A percentile compares a stretch with the other conserved stretches of the same genome.
phyloP scores from a whole-genome alignment of 1,140 invertebrate species.

The Diorhabda elongata region DNA sequence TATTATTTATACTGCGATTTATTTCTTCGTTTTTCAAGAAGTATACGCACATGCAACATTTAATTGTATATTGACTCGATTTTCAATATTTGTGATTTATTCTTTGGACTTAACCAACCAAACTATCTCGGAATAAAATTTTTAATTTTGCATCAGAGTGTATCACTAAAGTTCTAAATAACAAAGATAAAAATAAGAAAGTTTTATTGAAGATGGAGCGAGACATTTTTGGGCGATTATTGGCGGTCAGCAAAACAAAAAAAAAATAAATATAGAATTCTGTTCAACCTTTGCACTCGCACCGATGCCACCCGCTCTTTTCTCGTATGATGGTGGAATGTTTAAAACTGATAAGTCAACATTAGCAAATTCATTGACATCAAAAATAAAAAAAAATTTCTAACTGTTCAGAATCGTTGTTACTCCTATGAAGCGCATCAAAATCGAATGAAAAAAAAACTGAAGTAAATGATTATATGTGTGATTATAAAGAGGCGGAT shows the following conservation, averaged over 20 bases:
- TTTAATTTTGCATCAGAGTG: conserved; percentile 27
- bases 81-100: conserved; percentile 32
- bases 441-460: neutral
- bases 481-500: conserved; percentile 9
- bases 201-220: conserved; percentile 34
- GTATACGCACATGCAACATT: conserved; percentile 44
- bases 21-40: conserved; percentile 20
- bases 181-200: conserved; percentile 34
- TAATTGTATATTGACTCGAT: conserved; percentile 36
- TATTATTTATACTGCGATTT: conserved; percentile 27
- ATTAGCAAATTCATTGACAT: conserved; percentile 12
- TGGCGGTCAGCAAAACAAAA: conserved; percentile 36
- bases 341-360: conserved; percentile 20
- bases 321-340: conserved; percentile 21
- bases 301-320: conserved; percentile 38
- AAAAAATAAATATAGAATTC: conserved; percentile 35
- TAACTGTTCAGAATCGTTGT: conserved; percentile 5
- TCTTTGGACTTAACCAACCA: conserved; percentile 38
- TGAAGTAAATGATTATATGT: conserved; percentile 7
- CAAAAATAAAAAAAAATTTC: conserved; percentile 8
- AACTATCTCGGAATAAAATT: conserved; percentile 31
- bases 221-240: conserved; percentile 38
- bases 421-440: neutral
- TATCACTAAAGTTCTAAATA: conserved; percentile 24
- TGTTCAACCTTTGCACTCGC: conserved; percentile 38